These are phyloP conservation scores for Tenthredo notha DNA, from an alignment of 2,888 invertebrate species.

Conservation along the genomic window DNA sequence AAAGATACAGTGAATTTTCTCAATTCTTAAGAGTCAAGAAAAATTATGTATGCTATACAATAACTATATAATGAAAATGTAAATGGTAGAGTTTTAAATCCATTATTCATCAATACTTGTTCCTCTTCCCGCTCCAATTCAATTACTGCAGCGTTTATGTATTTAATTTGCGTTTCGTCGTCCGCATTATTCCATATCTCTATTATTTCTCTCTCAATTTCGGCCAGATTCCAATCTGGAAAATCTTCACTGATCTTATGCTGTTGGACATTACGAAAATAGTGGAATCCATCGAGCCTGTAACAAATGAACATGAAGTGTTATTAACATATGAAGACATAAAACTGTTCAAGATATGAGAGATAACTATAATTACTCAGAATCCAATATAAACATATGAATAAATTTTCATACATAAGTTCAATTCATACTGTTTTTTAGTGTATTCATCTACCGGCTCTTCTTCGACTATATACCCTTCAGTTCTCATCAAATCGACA, in stretches of 20 bases:
- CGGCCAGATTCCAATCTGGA: background rate
- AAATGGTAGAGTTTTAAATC: background rate
- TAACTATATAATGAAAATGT: background rate
- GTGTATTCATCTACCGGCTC: background rate
- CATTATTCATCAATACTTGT: background rate
- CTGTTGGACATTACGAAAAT: background rate
- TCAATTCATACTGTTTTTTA: background rate
- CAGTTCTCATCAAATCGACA: background rate
- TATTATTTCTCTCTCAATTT: background rate
- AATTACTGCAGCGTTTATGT: background rate
- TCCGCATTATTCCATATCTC: constrained; percentile 12
- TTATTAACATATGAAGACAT: background rate
- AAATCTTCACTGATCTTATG: background rate
- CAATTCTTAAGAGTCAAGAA: too few species aligned
- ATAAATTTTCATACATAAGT: background rate
- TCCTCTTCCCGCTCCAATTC: background rate
- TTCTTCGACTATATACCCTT: background rate
- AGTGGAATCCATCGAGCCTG: background rate
- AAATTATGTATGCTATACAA: background rate
- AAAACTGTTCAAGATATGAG: too few species aligned
- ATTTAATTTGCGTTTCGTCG: background rate
- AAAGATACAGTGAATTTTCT: too few species aligned
- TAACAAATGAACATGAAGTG: background rate
- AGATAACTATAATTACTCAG: background rate
- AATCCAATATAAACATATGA: background rate